Conservation (phyloP, 2,113 vertebrate genomes). For the Myotis yumanensis region DNA sequence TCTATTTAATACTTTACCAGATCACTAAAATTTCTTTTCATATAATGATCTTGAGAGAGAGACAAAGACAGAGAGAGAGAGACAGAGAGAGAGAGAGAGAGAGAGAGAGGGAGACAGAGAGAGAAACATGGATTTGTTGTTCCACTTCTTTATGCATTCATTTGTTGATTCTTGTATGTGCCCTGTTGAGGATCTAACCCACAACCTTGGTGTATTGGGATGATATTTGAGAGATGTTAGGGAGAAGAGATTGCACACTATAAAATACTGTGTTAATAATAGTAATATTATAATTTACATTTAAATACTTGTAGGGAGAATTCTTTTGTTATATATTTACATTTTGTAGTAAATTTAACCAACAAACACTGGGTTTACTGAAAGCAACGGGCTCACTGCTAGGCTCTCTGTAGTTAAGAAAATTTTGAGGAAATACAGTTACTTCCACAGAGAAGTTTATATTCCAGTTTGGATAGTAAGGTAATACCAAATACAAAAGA, state of each 20-base stretch:
- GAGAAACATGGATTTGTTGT: neutral
- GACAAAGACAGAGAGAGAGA: no score
- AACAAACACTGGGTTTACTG: neutral
- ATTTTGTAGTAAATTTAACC: neutral
- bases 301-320: neutral
- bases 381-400: neutral
- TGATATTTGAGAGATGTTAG: neutral
- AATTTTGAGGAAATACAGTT: neutral
- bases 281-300: neutral
- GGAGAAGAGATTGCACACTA: neutral
- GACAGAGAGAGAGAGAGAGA: no score
- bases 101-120: no score
- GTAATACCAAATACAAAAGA: neutral
- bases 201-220: neutral
- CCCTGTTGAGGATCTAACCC: neutral
- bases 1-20: neutral
- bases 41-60: neutral
- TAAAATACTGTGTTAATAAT: neutral
- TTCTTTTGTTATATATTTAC: neutral
- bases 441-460: neutral
- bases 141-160: neutral
- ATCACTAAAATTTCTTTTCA: neutral
- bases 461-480: neutral
- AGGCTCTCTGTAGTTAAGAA: neutral
- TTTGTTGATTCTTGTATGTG: neutral